Evolutionary conservation across 2,113 vertebrate species (phyloP).

Genomic region (Isichthys henryi): DNA sequence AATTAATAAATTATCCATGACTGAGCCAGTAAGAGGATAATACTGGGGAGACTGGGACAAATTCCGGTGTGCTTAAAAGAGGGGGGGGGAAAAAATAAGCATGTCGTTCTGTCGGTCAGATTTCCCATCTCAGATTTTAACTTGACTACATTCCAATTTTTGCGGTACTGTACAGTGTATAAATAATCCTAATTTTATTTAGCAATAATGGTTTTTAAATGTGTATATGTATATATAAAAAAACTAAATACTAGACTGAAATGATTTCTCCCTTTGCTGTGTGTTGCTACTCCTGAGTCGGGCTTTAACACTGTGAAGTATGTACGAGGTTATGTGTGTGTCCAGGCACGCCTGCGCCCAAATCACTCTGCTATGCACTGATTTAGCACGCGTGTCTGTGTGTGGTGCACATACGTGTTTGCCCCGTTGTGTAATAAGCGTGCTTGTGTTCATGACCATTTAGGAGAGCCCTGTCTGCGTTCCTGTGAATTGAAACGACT

Average conservation of each 20-base stretch:
- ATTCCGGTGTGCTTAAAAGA: background rate
- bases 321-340: slow-evolving; percentile 27
- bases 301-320: slow-evolving; percentile 44
- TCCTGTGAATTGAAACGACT: background rate
- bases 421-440: background rate
- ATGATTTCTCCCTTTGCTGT: slow-evolving; percentile 29
- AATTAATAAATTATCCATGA: background rate
- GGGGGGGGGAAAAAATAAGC: background rate
- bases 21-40: background rate
- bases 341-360: slow-evolving; percentile 32
- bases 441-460: slow-evolving; percentile 4
- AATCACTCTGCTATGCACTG: slow-evolving; percentile 38
- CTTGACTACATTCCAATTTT: slow-evolving; percentile 47
- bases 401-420: slow-evolving; percentile 19
- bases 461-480: background rate
- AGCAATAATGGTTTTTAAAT: slow-evolving; percentile 46
- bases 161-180: slow-evolving; percentile 45
- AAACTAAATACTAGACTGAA: slow-evolving; percentile 33
- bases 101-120: background rate
- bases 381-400: slow-evolving; percentile 29
- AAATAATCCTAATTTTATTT: slow-evolving; percentile 37
- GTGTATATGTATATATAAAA: slow-evolving; percentile 26
- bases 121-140: slow-evolving; percentile 26
- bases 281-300: slow-evolving; percentile 38
- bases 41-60: background rate